Evolutionary conservation across 1,140 invertebrate genomes (phyloP).

Genomic region (Apis laboriosa): DNA sequence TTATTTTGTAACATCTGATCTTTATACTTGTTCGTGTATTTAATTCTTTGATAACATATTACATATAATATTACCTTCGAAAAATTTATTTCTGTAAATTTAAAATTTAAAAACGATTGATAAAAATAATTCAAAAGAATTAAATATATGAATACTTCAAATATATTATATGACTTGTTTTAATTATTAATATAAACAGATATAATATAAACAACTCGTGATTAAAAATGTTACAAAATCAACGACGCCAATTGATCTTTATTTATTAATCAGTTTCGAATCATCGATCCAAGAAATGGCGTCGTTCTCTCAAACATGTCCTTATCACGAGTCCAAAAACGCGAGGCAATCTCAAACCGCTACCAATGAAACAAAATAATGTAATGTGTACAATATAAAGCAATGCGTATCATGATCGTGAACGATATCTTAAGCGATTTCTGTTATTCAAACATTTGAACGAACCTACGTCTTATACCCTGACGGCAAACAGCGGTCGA

Average conservation of each 20-base stretch:
- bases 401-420: slow-evolving; percentile 1
- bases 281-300: not conserved
- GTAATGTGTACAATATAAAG: not conserved
- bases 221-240: not conserved
- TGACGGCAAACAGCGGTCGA: slow-evolving; percentile 66
- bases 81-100: too few species aligned
- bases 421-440: slow-evolving; percentile 27
- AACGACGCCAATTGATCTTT: too few species aligned
- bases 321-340: not conserved
- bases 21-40: not conserved
- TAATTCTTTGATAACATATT: not conserved
- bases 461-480: slow-evolving; percentile 75
- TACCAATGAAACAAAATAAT: not conserved
- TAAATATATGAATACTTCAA: too few species aligned
- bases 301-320: not conserved
- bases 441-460: slow-evolving; percentile 66
- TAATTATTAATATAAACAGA: too few species aligned
- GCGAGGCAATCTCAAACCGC: not conserved
- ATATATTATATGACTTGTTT: too few species aligned
- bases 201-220: too few species aligned
- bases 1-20: not conserved
- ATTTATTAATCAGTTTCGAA: not conserved
- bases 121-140: too few species aligned
- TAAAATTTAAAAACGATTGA: not conserved
- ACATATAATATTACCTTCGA: too few species aligned